Percentiles rank a stretch among this genome's conserved stretches.
These are phyloP conservation scores for Labia minor DNA, from an alignment of 2,888 invertebrate species.

Conservation along the genomic window DNA sequence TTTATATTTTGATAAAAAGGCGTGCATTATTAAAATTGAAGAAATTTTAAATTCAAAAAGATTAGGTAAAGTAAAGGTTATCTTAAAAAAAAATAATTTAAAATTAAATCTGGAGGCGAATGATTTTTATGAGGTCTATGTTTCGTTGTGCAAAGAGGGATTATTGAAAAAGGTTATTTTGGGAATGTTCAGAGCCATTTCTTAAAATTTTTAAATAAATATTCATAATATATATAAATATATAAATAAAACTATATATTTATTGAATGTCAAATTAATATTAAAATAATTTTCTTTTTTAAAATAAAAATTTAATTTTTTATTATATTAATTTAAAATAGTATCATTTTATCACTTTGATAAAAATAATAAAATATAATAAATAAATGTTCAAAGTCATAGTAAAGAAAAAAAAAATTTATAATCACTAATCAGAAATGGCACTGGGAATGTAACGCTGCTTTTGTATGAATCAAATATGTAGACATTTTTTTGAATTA, in stretches of 20 bases:
- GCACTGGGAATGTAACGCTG: conserved; percentile 4
- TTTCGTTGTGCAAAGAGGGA: not conserved
- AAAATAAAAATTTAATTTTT: too few species aligned
- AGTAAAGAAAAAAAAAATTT: too few species aligned
- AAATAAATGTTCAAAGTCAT: too few species aligned
- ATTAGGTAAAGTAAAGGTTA: not conserved
- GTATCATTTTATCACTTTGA: too few species aligned
- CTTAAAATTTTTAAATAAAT: not conserved
- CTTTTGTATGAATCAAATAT: not conserved
- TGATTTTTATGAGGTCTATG: not conserved
- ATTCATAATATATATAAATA: too few species aligned
- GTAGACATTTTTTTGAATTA: not conserved
- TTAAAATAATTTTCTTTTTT: too few species aligned
- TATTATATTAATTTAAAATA: too few species aligned
- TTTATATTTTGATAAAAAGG: not conserved
- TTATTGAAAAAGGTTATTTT: not conserved
- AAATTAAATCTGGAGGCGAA: not conserved
- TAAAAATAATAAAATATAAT: too few species aligned
- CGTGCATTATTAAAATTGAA: not conserved
- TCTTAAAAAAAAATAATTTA: not conserved
- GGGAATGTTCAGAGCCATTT: conserved; percentile 5
- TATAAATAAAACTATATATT: too few species aligned
- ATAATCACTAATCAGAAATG: not conserved
- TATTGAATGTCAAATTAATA: too few species aligned
- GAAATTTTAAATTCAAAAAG: not conserved